Conservation (phyloP, 2,797 vertebrate genomes). For the Eremophila alpestris region DNA sequence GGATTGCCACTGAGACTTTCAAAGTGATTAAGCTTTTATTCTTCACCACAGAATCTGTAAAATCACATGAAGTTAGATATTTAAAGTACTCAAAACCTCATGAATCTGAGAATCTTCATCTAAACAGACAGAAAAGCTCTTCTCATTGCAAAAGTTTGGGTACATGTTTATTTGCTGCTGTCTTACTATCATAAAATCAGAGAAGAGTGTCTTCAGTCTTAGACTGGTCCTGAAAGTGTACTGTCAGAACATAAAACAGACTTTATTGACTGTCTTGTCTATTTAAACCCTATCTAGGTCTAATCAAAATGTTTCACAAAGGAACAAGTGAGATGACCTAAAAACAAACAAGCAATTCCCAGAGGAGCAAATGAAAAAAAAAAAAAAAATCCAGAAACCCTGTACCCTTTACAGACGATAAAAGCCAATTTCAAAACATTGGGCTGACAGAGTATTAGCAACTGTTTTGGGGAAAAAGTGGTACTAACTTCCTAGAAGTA, state of each 20-base stretch:
- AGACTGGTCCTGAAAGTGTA: background rate
- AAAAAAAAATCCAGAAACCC: rapidly evolving
- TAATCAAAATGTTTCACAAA: background rate
- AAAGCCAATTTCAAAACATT: background rate
- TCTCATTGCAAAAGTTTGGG: background rate
- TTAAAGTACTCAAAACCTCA: background rate
- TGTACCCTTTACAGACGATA: background rate
- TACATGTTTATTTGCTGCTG: background rate
- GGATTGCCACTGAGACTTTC: background rate
- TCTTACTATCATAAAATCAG: background rate
- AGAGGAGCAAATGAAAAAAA: background rate
- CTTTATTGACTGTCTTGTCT: background rate
- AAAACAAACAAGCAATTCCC: background rate
- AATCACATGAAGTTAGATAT: background rate
- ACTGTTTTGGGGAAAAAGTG: background rate
- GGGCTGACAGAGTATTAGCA: background rate
- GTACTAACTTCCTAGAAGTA: background rate
- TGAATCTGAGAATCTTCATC: background rate
- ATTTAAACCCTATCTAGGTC: background rate
- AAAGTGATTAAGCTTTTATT: background rate
- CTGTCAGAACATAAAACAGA: background rate
- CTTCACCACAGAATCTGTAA: background rate
- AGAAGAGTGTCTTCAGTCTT: background rate
- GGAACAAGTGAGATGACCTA: background rate
- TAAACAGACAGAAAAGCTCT: background rate